Base-by-base conservation (phyloP, 2,888 invertebrate genomes). In the Tuberolachnus salignus region DNA sequence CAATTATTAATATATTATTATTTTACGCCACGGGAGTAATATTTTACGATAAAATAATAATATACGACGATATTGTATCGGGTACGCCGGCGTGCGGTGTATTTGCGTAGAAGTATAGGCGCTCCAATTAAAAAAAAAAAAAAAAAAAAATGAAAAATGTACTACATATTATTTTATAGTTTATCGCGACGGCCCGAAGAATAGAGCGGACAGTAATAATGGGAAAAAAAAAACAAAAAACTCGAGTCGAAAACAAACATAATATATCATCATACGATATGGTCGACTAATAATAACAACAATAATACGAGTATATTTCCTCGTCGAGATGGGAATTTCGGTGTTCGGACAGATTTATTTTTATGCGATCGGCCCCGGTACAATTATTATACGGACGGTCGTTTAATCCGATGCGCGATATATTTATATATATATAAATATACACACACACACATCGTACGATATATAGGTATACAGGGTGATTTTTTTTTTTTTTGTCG, bases 121-220 rank as follows among this genome's bases (percentile, higher is more conserved):
- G 16, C 57, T 57, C 57, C 23, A 71, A 71, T 71, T 57, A 71
- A 71, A 71, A 69, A 57, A 44, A 57, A 46, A 42, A 55, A 13
- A 19, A n/a, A 44, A 44, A 44, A 42, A 16, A 63, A 57, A 49
- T 13, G 14, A 49, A 6, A 49, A 3, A 42, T n/a, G 8, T 10
- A 44, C n/a, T 44, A 44, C 44, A 4, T 44, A 44, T 44, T 44
- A 44, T 44, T 34, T 14, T 44, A 16, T 23, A 44, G 67, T 69
- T 69, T 69, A 57, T 55, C 44, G 23, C 53, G 34, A 3, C 21
- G 34, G 55, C 21, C 55, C 9, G 53, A 53, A 46, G 19, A 67
- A 21, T 26, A 42, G 23, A n/a, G n/a, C n/a, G n/a, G n/a, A n/a
- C n/a, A n/a, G n/a, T n/a, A n/a, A n/a, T n/a, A n/a, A n/a, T n/a